These are phyloP conservation scores for Oncorhynchus masou DNA, from an alignment of 2,113 vertebrate genomes.

Conservation along the genomic window DNA sequence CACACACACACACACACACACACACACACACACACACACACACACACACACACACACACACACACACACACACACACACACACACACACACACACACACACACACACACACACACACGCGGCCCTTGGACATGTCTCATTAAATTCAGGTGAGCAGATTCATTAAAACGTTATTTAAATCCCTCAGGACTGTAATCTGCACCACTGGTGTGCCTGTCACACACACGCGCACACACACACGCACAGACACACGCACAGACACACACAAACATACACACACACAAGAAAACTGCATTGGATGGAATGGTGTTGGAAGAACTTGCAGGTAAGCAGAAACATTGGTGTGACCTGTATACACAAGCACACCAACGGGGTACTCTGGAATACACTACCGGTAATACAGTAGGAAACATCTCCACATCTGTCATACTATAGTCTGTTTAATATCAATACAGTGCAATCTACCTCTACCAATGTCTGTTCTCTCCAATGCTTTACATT, in stretches of 20 bases:
- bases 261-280: too few relatives aligned
- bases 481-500: too few relatives aligned
- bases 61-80: background rate
- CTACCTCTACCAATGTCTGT: too few relatives aligned
- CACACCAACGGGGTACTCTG: background rate
- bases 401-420: too few relatives aligned
- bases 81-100: constrained; percentile 10
- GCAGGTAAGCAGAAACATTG: constrained; percentile 38
- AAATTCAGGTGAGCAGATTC: constrained; percentile 72
- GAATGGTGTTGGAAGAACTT: constrained; percentile 20
- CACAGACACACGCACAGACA: background rate
- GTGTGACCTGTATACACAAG: constrained; percentile 28
- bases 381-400: too few relatives aligned
- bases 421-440: too few relatives aligned
- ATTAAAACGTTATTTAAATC: constrained; percentile 74
- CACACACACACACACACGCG: constrained; percentile 32
- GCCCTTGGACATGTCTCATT: constrained; percentile 66
- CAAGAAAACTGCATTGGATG: constrained; percentile 1
- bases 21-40: constrained; percentile 34
- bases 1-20: constrained; percentile 31
- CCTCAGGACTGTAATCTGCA: constrained; percentile 54
- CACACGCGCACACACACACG: background rate
- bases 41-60: constrained; percentile 5
- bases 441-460: too few relatives aligned
- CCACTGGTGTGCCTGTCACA: constrained; percentile 32